phyloP scores from a whole-genome alignment of 1,140 invertebrate genomes.

The Drosophila ficusphila region DNA sequence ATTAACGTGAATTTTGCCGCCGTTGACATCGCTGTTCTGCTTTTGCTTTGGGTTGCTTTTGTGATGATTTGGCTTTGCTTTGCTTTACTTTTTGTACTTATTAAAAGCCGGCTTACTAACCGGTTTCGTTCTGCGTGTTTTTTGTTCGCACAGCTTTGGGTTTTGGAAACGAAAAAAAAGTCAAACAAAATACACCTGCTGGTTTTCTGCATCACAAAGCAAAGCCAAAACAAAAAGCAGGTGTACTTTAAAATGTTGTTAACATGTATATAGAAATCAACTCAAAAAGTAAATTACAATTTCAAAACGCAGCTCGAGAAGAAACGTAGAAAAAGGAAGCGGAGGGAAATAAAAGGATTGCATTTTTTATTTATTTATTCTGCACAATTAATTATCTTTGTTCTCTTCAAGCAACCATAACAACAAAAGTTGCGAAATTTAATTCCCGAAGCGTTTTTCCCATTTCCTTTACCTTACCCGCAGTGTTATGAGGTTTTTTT shows the following conservation, averaged over 20 bases:
- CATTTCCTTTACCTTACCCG: constrained; percentile 2
- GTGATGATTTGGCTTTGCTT: constrained; percentile 4
- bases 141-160: constrained; percentile 8
- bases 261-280: constrained; percentile 2
- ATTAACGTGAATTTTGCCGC: constrained; percentile 32
- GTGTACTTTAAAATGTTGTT: constrained; percentile 6
- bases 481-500: neutral
- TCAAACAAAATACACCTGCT: constrained; percentile 47
- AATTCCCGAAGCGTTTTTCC: constrained; percentile 32
- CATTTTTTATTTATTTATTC: neutral
- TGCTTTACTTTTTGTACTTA: constrained; percentile 27
- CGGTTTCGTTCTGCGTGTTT: constrained; percentile 33
- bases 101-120: constrained; percentile 35
- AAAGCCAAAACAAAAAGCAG: constrained; percentile 19
- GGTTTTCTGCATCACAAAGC: neutral
- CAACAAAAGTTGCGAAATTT: constrained; percentile 52
- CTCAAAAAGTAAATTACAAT: too few relatives aligned
- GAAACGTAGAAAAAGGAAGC: neutral
- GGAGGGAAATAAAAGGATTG: neutral
- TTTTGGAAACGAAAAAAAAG: constrained; percentile 26
- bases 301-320: too few relatives aligned
- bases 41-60: neutral
- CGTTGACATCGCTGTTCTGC: constrained; percentile 16
- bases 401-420: neutral
- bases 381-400: neutral